Evolutionary conservation across 2,113 vertebrate species (phyloP), one percentile per base, ranked within the genome.

Genomic region (Spermophilus dauricus): DNA sequence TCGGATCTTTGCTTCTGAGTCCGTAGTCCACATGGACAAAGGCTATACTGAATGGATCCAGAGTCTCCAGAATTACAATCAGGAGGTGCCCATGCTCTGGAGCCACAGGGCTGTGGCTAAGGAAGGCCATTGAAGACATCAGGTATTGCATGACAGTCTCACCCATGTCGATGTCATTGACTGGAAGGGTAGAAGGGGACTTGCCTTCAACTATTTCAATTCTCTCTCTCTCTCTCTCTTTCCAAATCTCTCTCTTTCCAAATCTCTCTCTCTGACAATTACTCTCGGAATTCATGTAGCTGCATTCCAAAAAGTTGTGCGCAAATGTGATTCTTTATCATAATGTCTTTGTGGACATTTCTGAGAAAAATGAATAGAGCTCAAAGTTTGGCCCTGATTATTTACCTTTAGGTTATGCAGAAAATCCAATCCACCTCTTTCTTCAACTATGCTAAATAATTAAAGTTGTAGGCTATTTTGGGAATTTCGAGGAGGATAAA

Each of bases 61-160:
- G 20, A 7, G 67, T 63, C 87, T 12, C 65, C 63, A 2, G 14
- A 30, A 45, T 5, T 48, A 3, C 9, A 51, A 24, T 63, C 61
- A 63, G 61, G n/a, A 48, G 8, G 9, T 22, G 5, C 4, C 2
- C 5, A 42, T 2, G 45, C 8, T 67, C 53, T 51, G 63, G 37
- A 37, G 0, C 56, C n/a, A 18, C 8, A 45, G 65, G 18, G 30
- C 24, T 5, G 61, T 14, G 63, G 24, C 30, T 7, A 20, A 26
- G n/a, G 37, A 76, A 8, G 67, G 4, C 7, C 42, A 13, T 0
- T 9, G 22, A 39, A 17, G 32, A 11, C 7, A n/a, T 45, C 32
- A 2, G 8, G 3, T 9, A 4, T 22, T 26, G 26, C 10, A 0
- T 12, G 8, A 4, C 10, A 14, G 4, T 24, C 17, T 72, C 9